A percentile compares a stretch with the other conserved stretches of the same genome.
Conservation (phyloP, 2,888 invertebrate species). For the Nasonia oneida region DNA sequence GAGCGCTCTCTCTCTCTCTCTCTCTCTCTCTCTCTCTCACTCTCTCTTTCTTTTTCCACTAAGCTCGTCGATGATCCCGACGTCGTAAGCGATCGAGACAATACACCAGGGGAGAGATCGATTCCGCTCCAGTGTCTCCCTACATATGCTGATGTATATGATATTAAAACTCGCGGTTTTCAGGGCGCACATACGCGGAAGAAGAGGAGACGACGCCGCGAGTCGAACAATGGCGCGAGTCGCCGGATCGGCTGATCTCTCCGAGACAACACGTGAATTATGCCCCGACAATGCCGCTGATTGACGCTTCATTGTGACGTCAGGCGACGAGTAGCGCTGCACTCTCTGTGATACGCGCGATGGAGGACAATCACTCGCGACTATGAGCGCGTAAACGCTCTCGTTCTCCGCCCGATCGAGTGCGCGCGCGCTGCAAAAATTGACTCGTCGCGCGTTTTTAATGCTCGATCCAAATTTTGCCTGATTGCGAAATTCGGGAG, state of each 20-base stretch:
- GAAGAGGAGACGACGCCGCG: constrained; percentile 57
- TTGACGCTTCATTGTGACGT: constrained; percentile 79
- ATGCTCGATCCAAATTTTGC: neutral
- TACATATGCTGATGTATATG: neutral
- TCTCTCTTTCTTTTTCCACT: neutral
- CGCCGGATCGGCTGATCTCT: constrained; percentile 68
- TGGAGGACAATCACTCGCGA: constrained; percentile 72
- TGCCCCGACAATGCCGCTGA: constrained; percentile 78
- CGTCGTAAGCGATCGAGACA: neutral
- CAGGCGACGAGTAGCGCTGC: constrained; percentile 73
- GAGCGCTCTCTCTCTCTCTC: constrained; percentile 1
- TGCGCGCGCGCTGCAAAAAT: neutral
- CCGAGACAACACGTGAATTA: constrained; percentile 77
- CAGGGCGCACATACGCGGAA: neutral
- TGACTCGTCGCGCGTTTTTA: neutral
- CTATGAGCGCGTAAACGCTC: constrained; percentile 60
- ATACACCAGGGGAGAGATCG: neutral
- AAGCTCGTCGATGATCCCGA: neutral
- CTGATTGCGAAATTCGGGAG: constrained; percentile 11
- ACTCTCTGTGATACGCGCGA: constrained; percentile 65
- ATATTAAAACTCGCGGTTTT: neutral
- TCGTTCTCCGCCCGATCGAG: constrained; percentile 12
- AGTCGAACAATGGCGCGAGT: constrained; percentile 57
- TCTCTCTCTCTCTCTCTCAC: neutral
- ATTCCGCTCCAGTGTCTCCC: neutral